Evolutionary conservation across 1,140 invertebrate genomes (phyloP).

Genomic region (Drosophila kikkawai): DNA sequence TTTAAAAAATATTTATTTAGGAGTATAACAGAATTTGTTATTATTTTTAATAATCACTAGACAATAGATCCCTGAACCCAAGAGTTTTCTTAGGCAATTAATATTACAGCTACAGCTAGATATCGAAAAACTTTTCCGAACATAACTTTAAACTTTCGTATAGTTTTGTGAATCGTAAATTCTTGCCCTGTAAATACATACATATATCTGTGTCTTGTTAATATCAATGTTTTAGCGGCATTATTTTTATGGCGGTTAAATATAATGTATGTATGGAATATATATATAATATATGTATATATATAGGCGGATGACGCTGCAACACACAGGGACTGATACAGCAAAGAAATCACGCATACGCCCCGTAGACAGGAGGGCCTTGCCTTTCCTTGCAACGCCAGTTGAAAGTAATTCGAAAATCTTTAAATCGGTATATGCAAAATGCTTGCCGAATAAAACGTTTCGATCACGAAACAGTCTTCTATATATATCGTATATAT

Average conservation of each 20-base stretch:
- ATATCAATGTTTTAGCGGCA: slow-evolving; percentile 45
- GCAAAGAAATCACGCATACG: slow-evolving; percentile 18
- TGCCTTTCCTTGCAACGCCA: slow-evolving; percentile 48
- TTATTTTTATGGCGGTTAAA: slow-evolving; percentile 41
- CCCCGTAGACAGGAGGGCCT: slow-evolving; percentile 14
- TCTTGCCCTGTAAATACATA: neutral
- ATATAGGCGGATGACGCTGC: slow-evolving; percentile 64
- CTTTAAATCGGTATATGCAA: slow-evolving; percentile 17
- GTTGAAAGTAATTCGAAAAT: slow-evolving; percentile 49
- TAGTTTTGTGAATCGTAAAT: slow-evolving; percentile 3
- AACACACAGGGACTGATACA: slow-evolving; percentile 14
- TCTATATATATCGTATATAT: slow-evolving; percentile 39
- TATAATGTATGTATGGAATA: slow-evolving; percentile 37
- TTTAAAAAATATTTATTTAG: neutral
- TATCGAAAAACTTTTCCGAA: neutral
- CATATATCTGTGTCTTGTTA: slow-evolving; percentile 23
- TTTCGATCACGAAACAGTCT: slow-evolving; percentile 51
- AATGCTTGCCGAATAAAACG: slow-evolving; percentile 37
- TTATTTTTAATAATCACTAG: no score
- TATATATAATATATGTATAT: slow-evolving; percentile 4
- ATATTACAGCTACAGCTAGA: neutral
- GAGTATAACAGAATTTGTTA: neutral
- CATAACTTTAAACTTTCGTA: slow-evolving; percentile 16
- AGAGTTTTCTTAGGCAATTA: no score
- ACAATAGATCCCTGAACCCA: neutral